phyloP scores from a whole-genome alignment of 2,888 invertebrate genomes.

The Eupithecia pulchellata region DNA sequence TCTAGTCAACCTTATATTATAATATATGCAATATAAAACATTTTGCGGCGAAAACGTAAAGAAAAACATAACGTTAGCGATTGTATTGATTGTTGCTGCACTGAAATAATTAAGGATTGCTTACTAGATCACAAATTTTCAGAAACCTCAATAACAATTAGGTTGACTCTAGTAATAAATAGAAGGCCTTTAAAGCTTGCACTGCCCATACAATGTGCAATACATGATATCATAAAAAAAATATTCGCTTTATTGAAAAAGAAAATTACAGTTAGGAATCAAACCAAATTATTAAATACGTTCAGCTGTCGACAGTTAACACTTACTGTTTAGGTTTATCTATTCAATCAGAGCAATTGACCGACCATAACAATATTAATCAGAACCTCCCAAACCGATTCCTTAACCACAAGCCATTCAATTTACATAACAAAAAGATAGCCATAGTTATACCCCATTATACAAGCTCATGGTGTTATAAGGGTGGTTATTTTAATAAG shows the following conservation, averaged over 20 bases:
- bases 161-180: not conserved
- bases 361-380: slow-evolving; percentile 20
- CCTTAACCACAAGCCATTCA: slow-evolving; percentile 45
- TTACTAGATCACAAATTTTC: not conserved
- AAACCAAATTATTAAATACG: too few relatives aligned
- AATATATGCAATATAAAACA: not conserved
- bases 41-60: not conserved
- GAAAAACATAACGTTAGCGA: too few relatives aligned
- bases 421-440: slow-evolving; percentile 60
- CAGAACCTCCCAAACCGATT: slow-evolving; percentile 17
- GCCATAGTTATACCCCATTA: slow-evolving; percentile 45
- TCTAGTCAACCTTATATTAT: not conserved
- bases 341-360: not conserved
- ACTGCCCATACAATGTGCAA: not conserved
- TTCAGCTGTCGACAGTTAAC: not conserved
- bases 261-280: too few relatives aligned
- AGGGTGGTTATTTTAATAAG: slow-evolving; percentile 45
- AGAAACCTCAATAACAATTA: not conserved
- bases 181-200: not conserved
- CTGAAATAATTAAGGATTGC: not conserved
- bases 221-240: too few relatives aligned
- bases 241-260: too few relatives aligned
- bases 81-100: not conserved
- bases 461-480: slow-evolving; percentile 38
- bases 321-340: not conserved